Base-by-base conservation (phyloP, 2,888 invertebrate species). In the Ornithoptera alexandrae region DNA sequence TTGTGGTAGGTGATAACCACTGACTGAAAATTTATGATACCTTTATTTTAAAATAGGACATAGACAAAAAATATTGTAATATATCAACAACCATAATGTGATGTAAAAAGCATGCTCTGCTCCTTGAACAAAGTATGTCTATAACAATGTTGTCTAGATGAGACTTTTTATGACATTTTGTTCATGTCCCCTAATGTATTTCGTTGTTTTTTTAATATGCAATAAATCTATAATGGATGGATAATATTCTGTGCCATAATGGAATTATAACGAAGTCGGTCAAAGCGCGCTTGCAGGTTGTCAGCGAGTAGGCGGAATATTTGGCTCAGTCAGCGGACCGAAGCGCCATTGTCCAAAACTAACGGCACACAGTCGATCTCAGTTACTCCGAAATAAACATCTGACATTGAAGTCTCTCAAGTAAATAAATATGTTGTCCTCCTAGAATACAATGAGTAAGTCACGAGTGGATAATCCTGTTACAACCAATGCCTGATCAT, bases 341-440 rank as follows among this genome's bases (percentile, higher is more conserved):
- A 74, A 74, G 78, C 81, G 73, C 71, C 75, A 78, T 80, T 79
- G 81, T 80, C 77, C 75, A 77, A 80, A 83, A 79, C 74, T 76
- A 81, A 74, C 79, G 72, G 78, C 76, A 76, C 69, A 72, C 68
- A 72, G 74, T 69, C 60, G 67, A 61, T 42, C 59, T 61, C 50
- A 46, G 57, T 66, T 30, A 62, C 57, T 62, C 58, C 58, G 22
- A 59, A 50, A 15, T 39, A 39, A 39, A 39, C 59, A 58, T 39
- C 17, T 69, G 42, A 57, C 56, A 62, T 30, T 69, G n/a, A 60
- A 53, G 53, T 22, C 10, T 36, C n/a, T 60, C 30, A 62, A 65
- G 46, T 22, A 30, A 30, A 59, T 46, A 66, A 53, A 56, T n/a
- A 66, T 18, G 50, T 50, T 50, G 57, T 53, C 10, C 18, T 64